Conservation (phyloP, 2,888 invertebrate species). For the Himalopsyche japonica region DNA sequence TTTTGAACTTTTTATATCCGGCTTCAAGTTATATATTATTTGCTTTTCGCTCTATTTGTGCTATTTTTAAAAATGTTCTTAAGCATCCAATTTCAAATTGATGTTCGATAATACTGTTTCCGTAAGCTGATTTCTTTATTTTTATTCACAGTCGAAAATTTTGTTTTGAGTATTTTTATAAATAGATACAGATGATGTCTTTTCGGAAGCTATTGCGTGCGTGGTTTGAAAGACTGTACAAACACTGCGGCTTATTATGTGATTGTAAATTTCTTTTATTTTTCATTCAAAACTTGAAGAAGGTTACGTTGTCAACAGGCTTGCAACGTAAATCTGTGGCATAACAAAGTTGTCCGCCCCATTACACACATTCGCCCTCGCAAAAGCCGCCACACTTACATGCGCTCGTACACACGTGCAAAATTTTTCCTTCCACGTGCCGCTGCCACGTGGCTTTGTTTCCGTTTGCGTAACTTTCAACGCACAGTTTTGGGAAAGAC, state of each 20-base stretch:
- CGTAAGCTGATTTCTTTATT: too few species aligned
- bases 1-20: too few species aligned
- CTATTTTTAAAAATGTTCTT: too few species aligned
- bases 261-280: background rate
- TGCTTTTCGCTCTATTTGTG: too few species aligned
- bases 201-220: too few species aligned
- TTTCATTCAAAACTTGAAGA: background rate
- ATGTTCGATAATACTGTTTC: too few species aligned
- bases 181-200: too few species aligned
- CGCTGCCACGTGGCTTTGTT: constrained; percentile 22
- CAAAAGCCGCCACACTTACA: background rate
- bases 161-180: too few species aligned
- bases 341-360: background rate
- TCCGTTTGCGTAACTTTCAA: background rate
- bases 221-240: too few species aligned
- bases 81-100: too few species aligned
- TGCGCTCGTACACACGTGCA: constrained; percentile 5
- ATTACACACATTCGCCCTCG: background rate
- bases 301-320: background rate
- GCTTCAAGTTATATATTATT: too few species aligned
- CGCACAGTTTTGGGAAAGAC: background rate
- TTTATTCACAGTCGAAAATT: too few species aligned
- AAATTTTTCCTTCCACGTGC: background rate
- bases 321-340: background rate
- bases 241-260: background rate